Evolutionary conservation across 2,797 vertebrate genomes (phyloP).

Genomic region (Oreochromis mossambicus): DNA sequence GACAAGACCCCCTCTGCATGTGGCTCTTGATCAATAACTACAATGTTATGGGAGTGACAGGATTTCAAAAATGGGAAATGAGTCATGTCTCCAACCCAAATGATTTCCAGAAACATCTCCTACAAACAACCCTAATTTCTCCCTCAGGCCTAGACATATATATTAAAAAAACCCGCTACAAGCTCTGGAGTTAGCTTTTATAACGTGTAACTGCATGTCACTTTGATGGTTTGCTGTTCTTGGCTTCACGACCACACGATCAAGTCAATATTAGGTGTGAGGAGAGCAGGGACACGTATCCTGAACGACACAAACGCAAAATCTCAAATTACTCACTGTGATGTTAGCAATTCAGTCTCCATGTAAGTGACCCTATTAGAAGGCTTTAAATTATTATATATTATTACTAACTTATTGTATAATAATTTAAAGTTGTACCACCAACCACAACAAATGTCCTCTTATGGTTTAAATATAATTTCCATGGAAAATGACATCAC

Average conservation of each 20-base stretch:
- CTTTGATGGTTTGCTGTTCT: not conserved
- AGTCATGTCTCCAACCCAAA: not conserved
- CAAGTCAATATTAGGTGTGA: not conserved
- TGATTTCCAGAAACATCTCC: constrained; percentile 13
- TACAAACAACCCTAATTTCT: not conserved
- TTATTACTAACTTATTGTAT: not conserved
- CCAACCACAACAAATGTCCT: not conserved
- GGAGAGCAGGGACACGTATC: not conserved
- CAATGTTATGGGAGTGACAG: not conserved
- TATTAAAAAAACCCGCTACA: not conserved
- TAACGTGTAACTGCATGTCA: not conserved
- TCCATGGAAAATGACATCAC: not conserved
- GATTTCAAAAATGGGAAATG: constrained; percentile 2
- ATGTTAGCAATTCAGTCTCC: not conserved
- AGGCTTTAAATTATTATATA: not conserved
- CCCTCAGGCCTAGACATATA: not conserved
- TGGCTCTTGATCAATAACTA: not conserved
- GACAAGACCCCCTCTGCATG: not conserved
- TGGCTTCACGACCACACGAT: not conserved
- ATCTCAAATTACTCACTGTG: not conserved
- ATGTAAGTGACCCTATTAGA: not conserved
- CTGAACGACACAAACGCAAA: not conserved
- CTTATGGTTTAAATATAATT: not conserved
- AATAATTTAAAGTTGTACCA: not conserved
- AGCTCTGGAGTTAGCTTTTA: not conserved